Evolutionary conservation across 1,140 invertebrate species (phyloP).

Genomic region (Palaemon carinicauda): DNA sequence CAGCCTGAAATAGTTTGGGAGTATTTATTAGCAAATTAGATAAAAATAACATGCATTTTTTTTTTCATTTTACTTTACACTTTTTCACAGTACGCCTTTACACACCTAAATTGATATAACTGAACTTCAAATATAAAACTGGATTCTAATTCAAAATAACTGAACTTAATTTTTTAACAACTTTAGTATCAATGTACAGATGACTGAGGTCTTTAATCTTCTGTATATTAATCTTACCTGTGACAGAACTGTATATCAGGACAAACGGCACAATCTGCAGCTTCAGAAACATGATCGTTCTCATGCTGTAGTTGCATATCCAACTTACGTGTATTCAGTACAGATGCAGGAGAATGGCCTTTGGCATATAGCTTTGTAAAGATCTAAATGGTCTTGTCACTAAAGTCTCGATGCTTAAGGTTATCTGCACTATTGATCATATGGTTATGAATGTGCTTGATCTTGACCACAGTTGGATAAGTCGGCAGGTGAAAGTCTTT

Average conservation of each 20-base stretch:
- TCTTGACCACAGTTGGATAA: no score
- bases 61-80: not conserved
- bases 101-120: not conserved
- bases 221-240: not conserved
- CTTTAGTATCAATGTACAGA: no score
- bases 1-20: slow-evolving; percentile 17
- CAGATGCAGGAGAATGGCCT: no score
- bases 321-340: no score
- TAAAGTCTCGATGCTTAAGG: slow-evolving; percentile 16
- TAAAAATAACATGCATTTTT: not conserved
- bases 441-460: slow-evolving; percentile 15
- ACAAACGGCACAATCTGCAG: not conserved
- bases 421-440: slow-evolving; percentile 26
- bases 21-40: slow-evolving; percentile 5
- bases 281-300: no score
- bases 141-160: no score
- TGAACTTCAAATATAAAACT: no score
- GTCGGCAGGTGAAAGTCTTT: slow-evolving; percentile 26
- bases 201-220: no score
- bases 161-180: no score
- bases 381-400: no score
- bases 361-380: no score
- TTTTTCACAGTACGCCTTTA: not conserved
- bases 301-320: no score
- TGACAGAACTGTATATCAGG: not conserved